Evolutionary conservation across 2,797 vertebrate species (phyloP).

Genomic region (Eulemur rubriventer): DNA sequence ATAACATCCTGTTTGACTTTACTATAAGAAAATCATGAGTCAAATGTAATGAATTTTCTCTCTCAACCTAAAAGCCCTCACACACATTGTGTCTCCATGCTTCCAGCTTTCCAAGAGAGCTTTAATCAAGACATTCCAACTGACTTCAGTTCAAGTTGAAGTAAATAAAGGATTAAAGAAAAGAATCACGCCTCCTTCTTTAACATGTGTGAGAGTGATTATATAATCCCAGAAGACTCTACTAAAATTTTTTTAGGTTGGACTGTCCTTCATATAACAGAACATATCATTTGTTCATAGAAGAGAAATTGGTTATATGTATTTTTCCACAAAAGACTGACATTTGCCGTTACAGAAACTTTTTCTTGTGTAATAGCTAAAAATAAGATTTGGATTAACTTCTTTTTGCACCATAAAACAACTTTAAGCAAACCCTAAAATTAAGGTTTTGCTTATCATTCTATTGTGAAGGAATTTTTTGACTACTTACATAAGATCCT

Average conservation of each 20-base stretch:
- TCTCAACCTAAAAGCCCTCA: neutral
- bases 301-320: neutral
- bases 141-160: neutral
- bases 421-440: neutral
- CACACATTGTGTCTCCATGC: neutral
- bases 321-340: neutral
- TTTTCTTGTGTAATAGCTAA: neutral
- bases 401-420: neutral
- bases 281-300: slow-evolving; percentile 10
- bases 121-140: slow-evolving; percentile 31
- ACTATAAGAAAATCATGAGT: slow-evolving; percentile 54
- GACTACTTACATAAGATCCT: neutral
- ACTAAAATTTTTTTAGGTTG: neutral
- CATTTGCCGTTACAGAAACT: neutral
- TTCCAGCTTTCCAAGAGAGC: neutral
- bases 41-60: slow-evolving; percentile 19
- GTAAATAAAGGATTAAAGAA: slow-evolving; percentile 49
- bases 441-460: neutral
- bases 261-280: neutral
- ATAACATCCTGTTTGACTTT: slow-evolving; percentile 46
- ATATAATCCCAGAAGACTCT: neutral
- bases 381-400: slow-evolving; percentile 1
- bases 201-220: slow-evolving; percentile 14
- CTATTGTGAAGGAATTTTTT: neutral
- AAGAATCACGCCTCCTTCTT: neutral